These are phyloP conservation scores for Octonoba sinensis DNA, from an alignment of 2,888 invertebrate species.

Conservation along the genomic window DNA sequence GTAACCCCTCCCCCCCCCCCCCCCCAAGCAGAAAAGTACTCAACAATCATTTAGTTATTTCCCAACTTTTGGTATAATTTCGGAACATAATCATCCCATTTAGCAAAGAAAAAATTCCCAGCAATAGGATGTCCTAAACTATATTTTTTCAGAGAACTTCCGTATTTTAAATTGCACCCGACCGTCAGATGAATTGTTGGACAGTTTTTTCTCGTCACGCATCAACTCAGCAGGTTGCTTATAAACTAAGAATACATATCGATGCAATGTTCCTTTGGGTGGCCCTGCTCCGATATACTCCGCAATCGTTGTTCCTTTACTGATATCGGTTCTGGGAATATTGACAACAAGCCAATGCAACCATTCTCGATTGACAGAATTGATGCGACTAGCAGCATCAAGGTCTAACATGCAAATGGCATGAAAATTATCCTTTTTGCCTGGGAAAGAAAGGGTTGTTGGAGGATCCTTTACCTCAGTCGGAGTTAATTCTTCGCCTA, in stretches of 20 bases:
- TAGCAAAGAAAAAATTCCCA: slow-evolving; percentile 63
- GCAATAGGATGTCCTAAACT: slow-evolving; percentile 57
- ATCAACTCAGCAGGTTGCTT: slow-evolving; percentile 56
- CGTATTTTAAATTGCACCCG: slow-evolving; percentile 72
- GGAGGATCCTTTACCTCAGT: slow-evolving; percentile 59
- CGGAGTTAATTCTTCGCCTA: slow-evolving; percentile 62
- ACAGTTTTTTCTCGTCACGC: slow-evolving; percentile 47
- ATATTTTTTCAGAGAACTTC: slow-evolving; percentile 58
- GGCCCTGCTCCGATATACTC: slow-evolving; percentile 73
- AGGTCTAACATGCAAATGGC: slow-evolving; percentile 69
- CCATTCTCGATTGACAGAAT: slow-evolving; percentile 72
- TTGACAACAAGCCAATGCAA: slow-evolving; percentile 74
- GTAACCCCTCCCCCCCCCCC: too few species aligned
- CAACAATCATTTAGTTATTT: too few species aligned
- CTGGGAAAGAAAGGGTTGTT: slow-evolving; percentile 14
- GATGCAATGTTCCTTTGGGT: slow-evolving; percentile 70
- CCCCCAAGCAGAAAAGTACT: too few species aligned
- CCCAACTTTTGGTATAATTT: slow-evolving; percentile 80
- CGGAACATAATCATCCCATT: slow-evolving; percentile 72
- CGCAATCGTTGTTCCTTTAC: slow-evolving; percentile 70
- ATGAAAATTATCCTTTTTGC: slow-evolving; percentile 29
- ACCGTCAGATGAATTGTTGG: slow-evolving; percentile 71
- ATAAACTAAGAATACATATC: slow-evolving; percentile 65
- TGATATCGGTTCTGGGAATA: slow-evolving; percentile 71
- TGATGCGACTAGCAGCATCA: slow-evolving; percentile 72